Base-by-base conservation (phyloP, 2,888 invertebrate species). In the Leuctra nigra region DNA sequence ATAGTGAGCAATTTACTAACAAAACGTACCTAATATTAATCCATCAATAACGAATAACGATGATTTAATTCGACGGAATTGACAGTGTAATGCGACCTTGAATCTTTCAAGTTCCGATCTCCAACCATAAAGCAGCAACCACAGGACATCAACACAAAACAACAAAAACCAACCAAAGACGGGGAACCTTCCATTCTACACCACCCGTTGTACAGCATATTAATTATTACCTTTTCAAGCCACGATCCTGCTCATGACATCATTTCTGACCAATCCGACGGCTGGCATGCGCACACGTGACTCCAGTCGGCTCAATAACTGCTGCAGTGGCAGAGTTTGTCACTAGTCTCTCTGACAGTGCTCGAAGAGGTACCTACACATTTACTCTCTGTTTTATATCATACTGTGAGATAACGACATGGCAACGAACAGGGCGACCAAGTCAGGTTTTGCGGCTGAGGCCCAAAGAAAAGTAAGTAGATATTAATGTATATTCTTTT, bases 381-480 rank as follows among this genome's bases (percentile, higher is more conserved):
- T n/a, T n/a, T n/a, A n/a, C n/a, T n/a, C n/a, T n/a, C n/a, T n/a
- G n/a, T n/a, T n/a, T n/a, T n/a, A n/a, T n/a, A n/a, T 11, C 20
- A 20, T 14, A 16, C 14, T n/a, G 23, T 33, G 4, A 41, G 25
- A 7, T 14, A 2, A 41, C n/a, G 35, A 20, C 68, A 90, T 90
- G 89, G 87, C 89, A 66, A 82, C 78, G 73, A 84, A 87, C 78
- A 78, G 92, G 72, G 91, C 91, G 66, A 78, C 90, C 59, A 91
- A 91, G 74, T 90, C 91, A 69, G 95, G 95, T 83, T 91, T 94
- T 78, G 95, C 94, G 66, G 93, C 94, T 58, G 95, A 95, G 74
- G 92, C 94, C 54, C 94, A 95, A 75, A 83, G 89, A 72, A 95
- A 94, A 86, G 95, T 95, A 75, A 82, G 81, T n/a, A n/a, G n/a